These are phyloP conservation scores for Amblyornis subalaris DNA, from an alignment of 2,113 vertebrate species.

Conservation along the genomic window DNA sequence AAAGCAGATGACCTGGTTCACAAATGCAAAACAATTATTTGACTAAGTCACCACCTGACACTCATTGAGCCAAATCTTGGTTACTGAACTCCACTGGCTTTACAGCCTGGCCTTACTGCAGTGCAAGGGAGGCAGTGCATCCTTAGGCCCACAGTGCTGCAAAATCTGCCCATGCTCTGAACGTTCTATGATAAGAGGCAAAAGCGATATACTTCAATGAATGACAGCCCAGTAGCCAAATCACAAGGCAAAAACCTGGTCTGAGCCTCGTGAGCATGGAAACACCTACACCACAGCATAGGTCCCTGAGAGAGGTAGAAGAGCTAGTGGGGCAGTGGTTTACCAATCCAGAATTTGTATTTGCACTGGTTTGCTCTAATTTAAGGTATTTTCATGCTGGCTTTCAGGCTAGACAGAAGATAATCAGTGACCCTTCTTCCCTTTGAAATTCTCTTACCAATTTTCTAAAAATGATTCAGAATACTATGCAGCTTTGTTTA, in stretches of 20 bases:
- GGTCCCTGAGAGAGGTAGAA: neutral
- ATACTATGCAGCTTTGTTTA: neutral
- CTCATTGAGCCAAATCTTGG: neutral
- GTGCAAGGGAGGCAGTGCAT: neutral
- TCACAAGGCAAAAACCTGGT: neutral
- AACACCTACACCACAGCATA: neutral
- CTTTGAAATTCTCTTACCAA: neutral
- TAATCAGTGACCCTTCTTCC: neutral
- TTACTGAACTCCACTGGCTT: neutral
- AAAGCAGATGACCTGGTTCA: neutral
- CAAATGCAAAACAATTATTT: neutral
- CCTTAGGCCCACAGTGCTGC: neutral
- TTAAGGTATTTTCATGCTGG: neutral
- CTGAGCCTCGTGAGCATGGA: neutral
- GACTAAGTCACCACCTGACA: neutral
- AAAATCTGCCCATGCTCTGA: neutral
- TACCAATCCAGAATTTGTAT: neutral
- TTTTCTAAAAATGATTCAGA: neutral
- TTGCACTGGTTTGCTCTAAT: neutral
- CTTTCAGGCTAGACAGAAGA: neutral
- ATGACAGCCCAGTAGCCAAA: neutral
- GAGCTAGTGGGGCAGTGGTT: neutral
- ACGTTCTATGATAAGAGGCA: rapidly evolving
- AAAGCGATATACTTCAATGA: neutral
- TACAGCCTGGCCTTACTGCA: neutral